A percentile compares a stretch with the other conserved stretches of the same genome.
These are phyloP conservation scores for Polydrusus tereticollis DNA, from an alignment of 2,888 invertebrate species.

Conservation along the genomic window DNA sequence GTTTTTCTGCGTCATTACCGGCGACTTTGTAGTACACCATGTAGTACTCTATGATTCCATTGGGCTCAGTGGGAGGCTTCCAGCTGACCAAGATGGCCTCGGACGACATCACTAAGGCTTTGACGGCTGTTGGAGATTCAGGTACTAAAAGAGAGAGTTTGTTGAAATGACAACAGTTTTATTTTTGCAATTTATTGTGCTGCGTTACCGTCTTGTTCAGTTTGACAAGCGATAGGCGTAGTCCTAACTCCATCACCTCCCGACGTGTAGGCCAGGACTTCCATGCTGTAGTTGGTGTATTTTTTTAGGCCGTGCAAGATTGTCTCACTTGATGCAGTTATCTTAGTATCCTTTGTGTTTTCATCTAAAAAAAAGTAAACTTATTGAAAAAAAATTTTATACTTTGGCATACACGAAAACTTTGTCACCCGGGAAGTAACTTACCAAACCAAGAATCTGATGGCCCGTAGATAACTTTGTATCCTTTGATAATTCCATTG, in stretches of 20 bases:
- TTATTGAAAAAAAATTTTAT: not conserved
- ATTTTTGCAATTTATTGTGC: not conserved
- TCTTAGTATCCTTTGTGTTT: conserved; percentile 91
- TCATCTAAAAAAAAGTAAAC: conserved; percentile 74
- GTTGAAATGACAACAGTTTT: conserved; percentile 16
- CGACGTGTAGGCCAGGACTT: conserved; percentile 93
- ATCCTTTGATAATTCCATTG: conserved; percentile 95
- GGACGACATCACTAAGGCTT: conserved; percentile 91
- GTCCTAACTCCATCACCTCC: conserved; percentile 95
- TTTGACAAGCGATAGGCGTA: conserved; percentile 90
- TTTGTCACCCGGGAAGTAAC: not conserved
- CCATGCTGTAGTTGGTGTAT: conserved; percentile 97
- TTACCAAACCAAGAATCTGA: conserved; percentile 93
- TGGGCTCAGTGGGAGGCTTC: conserved; percentile 93
- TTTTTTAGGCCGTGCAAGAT: conserved; percentile 94
- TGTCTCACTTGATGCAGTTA: conserved; percentile 92
- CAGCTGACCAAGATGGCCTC: conserved; percentile 94
- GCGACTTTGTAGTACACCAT: conserved; percentile 85
- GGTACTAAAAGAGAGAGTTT: conserved; percentile 80
- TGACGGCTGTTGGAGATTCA: conserved; percentile 92
- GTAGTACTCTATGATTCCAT: conserved; percentile 94
- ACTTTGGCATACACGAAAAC: not conserved
- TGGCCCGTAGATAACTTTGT: conserved; percentile 93
- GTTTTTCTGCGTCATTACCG: conserved; percentile 67
- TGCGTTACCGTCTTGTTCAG: conserved; percentile 90